Base-by-base conservation (phyloP, 2,797 vertebrate genomes). In the Dallia pectoralis region DNA sequence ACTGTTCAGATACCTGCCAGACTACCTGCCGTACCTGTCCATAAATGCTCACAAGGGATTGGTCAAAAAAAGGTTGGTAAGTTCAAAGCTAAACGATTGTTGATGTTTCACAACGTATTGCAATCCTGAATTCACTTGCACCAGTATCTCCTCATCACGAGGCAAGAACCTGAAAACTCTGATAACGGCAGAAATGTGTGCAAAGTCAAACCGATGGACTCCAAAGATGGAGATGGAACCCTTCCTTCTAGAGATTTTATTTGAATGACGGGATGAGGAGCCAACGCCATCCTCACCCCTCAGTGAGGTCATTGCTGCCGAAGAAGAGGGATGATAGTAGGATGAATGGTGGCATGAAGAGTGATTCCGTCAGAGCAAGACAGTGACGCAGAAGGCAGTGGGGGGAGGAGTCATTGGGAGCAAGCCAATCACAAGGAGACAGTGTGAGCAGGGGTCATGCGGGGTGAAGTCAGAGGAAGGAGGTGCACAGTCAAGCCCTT, bases 191-290 rank as follows among this genome's bases (percentile, higher is more conserved):
- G 61, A 9, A 63, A 9, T 32, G 8, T 65, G 30, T 33, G 63
- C 15, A 3, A 36, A 69, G 53, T 69, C 22, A 18, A 15, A 85
- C 81, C 91, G 82, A 91, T 84, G 88, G 78, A 91, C 86, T 84
- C 87, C 85, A 81, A 80, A 91, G 87, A 85, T 81, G 83, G 74
- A 83, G 59, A 63, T 30, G 12, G 67, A 32, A 86, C 86, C 85
- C 86, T 81, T 83, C 92, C 91, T 91, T 11, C 1, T 11, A 91
- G 91, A 91, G n/a, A 87, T 81, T 73, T 76, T 74, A 72, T 71
- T 84, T 77, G 74, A 86, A 88, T 89, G 72, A 84, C 44, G 25
- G 63, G 49, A 27, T 89, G 71, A 84, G 30, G 27, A 68, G 53
- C 33, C n/a, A n/a, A n/a, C n/a, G n/a, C n/a, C n/a, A n/a, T n/a